A percentile compares a stretch with the other conserved stretches of the same genome.
Conservation (phyloP, 2,888 invertebrate species). For the Hirtodrosophila confusa region DNA sequence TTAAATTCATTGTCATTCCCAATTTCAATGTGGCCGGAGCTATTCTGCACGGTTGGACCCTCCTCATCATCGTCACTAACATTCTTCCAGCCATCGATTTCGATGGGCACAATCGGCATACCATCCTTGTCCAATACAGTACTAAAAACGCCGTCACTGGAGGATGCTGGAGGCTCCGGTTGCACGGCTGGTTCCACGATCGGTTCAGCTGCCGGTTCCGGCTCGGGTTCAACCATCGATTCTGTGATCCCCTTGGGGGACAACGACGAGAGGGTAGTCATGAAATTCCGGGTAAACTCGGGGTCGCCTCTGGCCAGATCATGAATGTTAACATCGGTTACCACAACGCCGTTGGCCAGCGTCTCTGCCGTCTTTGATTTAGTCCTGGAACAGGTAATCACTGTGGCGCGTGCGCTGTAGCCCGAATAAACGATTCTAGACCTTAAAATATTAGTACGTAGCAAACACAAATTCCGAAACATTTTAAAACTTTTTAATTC, state of each 20-base stretch:
- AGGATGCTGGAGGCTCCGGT: neutral
- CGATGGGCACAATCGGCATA: constrained; percentile 56
- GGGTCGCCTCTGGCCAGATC: constrained; percentile 53
- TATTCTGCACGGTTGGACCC: constrained; percentile 46
- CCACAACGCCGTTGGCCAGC: constrained; percentile 7
- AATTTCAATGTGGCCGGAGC: constrained; percentile 41
- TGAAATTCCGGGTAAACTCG: constrained; percentile 61
- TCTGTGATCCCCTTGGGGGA: neutral
- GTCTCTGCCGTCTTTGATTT: neutral
- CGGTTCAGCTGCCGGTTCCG: neutral
- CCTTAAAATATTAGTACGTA: constrained; percentile 40
- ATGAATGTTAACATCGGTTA: constrained; percentile 51
- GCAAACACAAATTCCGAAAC: constrained; percentile 49
- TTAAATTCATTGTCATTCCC: constrained; percentile 64
- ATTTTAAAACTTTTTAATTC: constrained; percentile 32
- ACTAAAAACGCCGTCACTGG: neutral
- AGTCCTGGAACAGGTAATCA: constrained; percentile 11
- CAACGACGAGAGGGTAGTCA: constrained; percentile 26
- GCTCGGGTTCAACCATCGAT: neutral
- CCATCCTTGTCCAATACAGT: constrained; percentile 50
- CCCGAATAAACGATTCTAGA: constrained; percentile 23
- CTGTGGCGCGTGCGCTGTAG: constrained; percentile 10
- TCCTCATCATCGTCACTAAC: constrained; percentile 12
- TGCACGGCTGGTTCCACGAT: neutral
- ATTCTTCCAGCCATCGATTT: constrained; percentile 66